Conservation (phyloP, 2,888 invertebrate genomes). For the Ormia ochracea region DNA sequence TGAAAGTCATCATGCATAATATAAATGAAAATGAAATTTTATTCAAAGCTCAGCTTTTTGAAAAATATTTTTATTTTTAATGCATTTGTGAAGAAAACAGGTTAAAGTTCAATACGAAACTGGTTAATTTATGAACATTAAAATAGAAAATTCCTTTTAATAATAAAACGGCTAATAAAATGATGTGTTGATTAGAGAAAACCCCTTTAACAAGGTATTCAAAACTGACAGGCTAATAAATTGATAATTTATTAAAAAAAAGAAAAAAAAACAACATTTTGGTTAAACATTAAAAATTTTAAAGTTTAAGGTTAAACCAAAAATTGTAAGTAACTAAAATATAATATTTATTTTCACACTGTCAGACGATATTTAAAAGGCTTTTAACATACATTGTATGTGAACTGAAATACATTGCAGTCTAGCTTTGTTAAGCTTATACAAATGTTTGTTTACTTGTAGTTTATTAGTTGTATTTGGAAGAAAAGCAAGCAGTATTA, state of each 20-base stretch:
- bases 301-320: neutral
- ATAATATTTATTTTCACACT: neutral
- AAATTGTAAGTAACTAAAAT: neutral
- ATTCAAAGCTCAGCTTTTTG: neutral
- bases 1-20: conserved; percentile 31
- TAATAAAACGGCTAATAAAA: neutral
- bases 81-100: neutral
- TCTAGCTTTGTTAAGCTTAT: no score
- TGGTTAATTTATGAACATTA: neutral
- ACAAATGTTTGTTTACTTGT: neutral
- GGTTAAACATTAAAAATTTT: neutral
- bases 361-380: neutral
- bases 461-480: neutral
- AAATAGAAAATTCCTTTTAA: conserved; percentile 21
- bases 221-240: neutral
- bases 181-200: neutral
- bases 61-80: conserved; percentile 6
- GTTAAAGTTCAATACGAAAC: neutral
- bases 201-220: neutral
- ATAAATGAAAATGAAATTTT: neutral
- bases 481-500: neutral
- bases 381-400: neutral
- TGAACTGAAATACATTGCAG: neutral
- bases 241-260: neutral
- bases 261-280: neutral